Evolutionary conservation across 35 echinoderm and acorn worm genomes (phyloP).

Genomic region (Hemicentrotus pulcherrimus): DNA sequence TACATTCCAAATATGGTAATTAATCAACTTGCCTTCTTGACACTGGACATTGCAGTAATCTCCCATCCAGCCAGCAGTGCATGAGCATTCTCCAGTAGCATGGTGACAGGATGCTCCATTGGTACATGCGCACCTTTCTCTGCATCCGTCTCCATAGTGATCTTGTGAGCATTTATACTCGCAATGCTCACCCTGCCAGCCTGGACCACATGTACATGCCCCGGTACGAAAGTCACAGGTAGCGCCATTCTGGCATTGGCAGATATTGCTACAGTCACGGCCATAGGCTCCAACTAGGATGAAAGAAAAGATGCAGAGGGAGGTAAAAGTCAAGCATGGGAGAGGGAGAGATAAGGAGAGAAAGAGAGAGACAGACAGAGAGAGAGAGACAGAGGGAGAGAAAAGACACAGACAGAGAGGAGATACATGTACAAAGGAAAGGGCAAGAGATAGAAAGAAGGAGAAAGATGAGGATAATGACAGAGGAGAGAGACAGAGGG

Average conservation of each 20-base stretch:
- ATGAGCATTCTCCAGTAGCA: slow-evolving; percentile 69
- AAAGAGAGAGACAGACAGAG: too few relatives aligned
- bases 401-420: neutral
- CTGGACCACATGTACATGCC: slow-evolving; percentile 56
- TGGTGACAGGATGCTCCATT: slow-evolving; percentile 69
- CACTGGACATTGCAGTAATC: slow-evolving; percentile 60
- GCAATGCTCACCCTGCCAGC: slow-evolving; percentile 69
- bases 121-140: slow-evolving; percentile 50
- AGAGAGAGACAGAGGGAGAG: neutral
- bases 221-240: slow-evolving; percentile 53
- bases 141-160: slow-evolving; percentile 62
- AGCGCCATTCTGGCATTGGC: slow-evolving; percentile 66
- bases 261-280: slow-evolving; percentile 51
- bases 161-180: slow-evolving; percentile 3
- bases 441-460: too few relatives aligned
- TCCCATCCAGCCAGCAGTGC: slow-evolving; percentile 73
- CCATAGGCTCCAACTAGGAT: slow-evolving; percentile 67
- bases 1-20: too few relatives aligned
- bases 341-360: neutral
- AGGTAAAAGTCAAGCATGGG: neutral
- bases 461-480: too few relatives aligned
- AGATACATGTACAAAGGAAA: neutral
- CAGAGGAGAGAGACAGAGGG: too few relatives aligned
- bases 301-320: neutral
- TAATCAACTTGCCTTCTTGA: slow-evolving; percentile 32